phyloP scores from a whole-genome alignment of 2,888 invertebrate genomes.

The Mythimna vitellina region DNA sequence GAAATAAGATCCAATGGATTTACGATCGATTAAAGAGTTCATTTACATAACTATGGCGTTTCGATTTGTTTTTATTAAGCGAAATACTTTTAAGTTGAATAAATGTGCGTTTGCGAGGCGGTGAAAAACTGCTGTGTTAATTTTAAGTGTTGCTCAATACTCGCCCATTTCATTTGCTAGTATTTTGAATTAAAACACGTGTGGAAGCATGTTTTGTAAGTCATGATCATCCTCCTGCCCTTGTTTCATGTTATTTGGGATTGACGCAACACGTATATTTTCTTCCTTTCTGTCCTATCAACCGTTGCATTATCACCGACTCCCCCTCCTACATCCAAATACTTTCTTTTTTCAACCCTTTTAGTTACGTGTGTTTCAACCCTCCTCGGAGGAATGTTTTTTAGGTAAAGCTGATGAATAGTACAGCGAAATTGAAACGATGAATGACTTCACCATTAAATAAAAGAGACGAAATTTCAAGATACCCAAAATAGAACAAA shows the following conservation, averaged over 20 bases:
- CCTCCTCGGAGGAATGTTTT: not conserved
- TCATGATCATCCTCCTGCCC: too few relatives aligned
- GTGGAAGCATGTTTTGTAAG: not conserved
- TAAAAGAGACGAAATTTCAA: not conserved
- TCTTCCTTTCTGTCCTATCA: too few relatives aligned
- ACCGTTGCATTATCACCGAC: too few relatives aligned
- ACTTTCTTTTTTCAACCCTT: too few relatives aligned
- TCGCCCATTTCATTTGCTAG: constrained; percentile 31
- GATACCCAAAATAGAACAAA: constrained; percentile 4
- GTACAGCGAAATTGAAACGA: constrained; percentile 5
- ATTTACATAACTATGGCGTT: constrained; percentile 57
- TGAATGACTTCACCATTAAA: not conserved
- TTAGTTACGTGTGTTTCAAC: too few relatives aligned
- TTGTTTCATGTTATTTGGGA: too few relatives aligned
- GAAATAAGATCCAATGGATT: constrained; percentile 56
- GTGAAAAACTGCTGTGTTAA: constrained; percentile 28
- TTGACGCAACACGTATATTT: too few relatives aligned
- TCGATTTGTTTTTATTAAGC: constrained; percentile 57
- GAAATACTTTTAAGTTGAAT: constrained; percentile 52
- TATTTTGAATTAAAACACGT: constrained; percentile 16
- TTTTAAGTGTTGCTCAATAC: constrained; percentile 17
- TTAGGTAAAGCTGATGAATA: constrained; percentile 16
- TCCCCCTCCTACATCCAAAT: too few relatives aligned
- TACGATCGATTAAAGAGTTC: constrained; percentile 60
- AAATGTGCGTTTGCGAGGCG: constrained; percentile 23